Conservation (phyloP, 2,113 vertebrate species). For the Hypocryptadius cinnamomeus region DNA sequence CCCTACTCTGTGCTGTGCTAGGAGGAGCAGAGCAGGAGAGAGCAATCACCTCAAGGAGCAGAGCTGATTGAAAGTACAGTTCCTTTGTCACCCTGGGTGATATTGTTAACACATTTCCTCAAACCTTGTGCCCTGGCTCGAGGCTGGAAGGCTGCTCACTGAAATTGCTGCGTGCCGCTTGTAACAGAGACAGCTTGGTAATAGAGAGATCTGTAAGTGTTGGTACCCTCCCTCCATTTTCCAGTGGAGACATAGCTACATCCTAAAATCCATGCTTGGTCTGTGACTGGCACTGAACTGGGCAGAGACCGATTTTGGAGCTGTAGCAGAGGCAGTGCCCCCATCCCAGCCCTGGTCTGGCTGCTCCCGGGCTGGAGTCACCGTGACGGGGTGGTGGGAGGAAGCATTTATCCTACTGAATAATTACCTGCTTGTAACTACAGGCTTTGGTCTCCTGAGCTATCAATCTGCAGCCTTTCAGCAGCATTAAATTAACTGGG, state of each 20-base stretch:
- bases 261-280: background rate
- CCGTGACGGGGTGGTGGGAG: accelerated
- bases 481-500: conserved; percentile 2
- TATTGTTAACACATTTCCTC: background rate
- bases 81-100: background rate
- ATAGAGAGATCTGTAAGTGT: background rate
- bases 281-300: background rate
- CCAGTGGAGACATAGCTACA: background rate
- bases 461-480: background rate
- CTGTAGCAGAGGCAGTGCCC: background rate
- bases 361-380: background rate
- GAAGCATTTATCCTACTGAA: background rate
- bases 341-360: background rate
- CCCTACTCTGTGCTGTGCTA: background rate
- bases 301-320: accelerated
- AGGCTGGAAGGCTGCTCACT: background rate
- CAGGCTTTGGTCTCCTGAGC: background rate
- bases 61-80: background rate
- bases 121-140: background rate
- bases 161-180: background rate
- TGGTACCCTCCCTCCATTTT: background rate
- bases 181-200: background rate
- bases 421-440: background rate
- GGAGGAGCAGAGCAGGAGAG: background rate
- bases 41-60: background rate